Base-by-base conservation (phyloP, 2,797 vertebrate genomes). In the Micropoecilia bifurca region DNA sequence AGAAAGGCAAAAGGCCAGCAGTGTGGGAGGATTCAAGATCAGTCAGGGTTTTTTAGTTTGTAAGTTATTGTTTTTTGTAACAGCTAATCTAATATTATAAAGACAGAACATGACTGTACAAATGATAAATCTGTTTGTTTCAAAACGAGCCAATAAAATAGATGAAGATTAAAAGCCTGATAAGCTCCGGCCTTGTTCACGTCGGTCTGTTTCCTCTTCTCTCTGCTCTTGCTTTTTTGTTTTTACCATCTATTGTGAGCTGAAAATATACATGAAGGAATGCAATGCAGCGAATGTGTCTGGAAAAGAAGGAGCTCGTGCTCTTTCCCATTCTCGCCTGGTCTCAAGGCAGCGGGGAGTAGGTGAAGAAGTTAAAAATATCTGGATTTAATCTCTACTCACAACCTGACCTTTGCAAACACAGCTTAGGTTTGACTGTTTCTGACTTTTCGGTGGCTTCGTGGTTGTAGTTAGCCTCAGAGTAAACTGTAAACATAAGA, bases 301-400 rank as follows among this genome's bases (percentile, higher is more conserved):
- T 88, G 83, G 71, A 69, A 85, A 87, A 82, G 75, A 82, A 82
- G 41, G 57, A 63, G 77, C 78, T 84, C 71, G 20, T 47, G 72
- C 80, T 73, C 9, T 0, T 18, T 76, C 76, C 73, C 50, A 68
- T 55, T 72, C 74, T 59, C 45, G n/a, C 47, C 78, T 66, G 18
- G 83, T 80, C 82, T 55, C 20, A 85, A 80, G 80, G 80, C 83
- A 91, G 90, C 87, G 88, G 80, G 75, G 80, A 90, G 75, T 86
- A 91, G 88, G 83, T 91, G 90, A 77, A 82, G 78, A 82, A 82
- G 83, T 85, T 90, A 84, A 84, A 88, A 87, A 90, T 87, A 89
- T 77, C 84, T 77, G 82, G 61, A 47, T 43, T 68, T 73, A 68
- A 66, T 72, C 33, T 45, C 55, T 74, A 28, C 72, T 68, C 72